Evolutionary conservation across 2,888 invertebrate genomes (phyloP).

Genomic region (Drepanosiphum platanoidis): DNA sequence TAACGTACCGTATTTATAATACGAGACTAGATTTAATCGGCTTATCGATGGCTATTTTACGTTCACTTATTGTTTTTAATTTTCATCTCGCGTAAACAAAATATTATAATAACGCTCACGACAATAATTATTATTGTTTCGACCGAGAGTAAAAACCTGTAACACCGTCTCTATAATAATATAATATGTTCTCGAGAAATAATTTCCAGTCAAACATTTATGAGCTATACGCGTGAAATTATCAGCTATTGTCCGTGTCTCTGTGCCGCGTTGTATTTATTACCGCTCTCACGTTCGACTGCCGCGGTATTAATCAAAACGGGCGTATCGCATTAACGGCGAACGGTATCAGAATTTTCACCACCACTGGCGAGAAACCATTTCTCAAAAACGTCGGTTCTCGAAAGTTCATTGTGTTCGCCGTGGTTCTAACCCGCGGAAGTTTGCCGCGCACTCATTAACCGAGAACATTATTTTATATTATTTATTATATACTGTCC

Average conservation of each 20-base stretch:
- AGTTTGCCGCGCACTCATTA: constrained; percentile 35
- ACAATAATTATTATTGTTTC: too few relatives aligned
- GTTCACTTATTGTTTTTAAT: too few relatives aligned
- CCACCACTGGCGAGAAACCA: neutral
- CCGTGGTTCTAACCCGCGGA: too few relatives aligned
- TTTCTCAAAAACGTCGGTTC: constrained; percentile 42
- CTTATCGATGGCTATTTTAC: too few relatives aligned
- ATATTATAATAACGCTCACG: too few relatives aligned
- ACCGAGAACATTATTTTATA: constrained; percentile 27
- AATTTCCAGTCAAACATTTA: neutral
- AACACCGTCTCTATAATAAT: too few relatives aligned
- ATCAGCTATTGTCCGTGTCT: neutral
- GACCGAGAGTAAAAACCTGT: too few relatives aligned
- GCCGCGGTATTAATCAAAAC: constrained; percentile 4
- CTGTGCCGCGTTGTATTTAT: neutral
- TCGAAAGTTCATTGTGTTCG: constrained; percentile 24
- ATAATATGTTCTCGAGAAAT: neutral
- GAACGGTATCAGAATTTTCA: neutral
- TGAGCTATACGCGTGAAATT: neutral
- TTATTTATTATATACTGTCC: constrained; percentile 38
- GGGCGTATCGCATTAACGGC: neutral
- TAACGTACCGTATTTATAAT: too few relatives aligned
- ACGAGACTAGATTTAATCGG: too few relatives aligned
- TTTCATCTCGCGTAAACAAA: too few relatives aligned
- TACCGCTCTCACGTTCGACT: constrained; percentile 3